A percentile compares a stretch with the other conserved stretches of the same genome.
These are phyloP conservation scores for Paracyprichromis sp. DNA, from an alignment of 2,113 vertebrate species.

Conservation along the genomic window DNA sequence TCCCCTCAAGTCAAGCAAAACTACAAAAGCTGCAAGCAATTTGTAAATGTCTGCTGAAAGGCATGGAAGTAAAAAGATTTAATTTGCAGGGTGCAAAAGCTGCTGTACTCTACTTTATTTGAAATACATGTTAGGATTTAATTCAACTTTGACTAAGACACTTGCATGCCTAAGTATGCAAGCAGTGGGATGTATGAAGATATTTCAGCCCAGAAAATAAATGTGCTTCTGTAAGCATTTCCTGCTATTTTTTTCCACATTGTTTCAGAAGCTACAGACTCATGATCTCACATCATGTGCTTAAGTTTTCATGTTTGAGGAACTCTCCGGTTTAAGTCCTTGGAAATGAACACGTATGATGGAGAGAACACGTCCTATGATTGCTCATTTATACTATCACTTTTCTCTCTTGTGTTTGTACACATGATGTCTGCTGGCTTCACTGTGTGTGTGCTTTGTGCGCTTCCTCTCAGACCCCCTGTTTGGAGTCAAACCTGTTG, in stretches of 20 bases:
- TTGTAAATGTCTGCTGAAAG: not conserved
- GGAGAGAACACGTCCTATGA: not conserved
- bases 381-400: conserved; percentile 3
- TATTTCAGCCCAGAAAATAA: not conserved
- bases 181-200: not conserved
- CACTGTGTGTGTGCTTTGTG: not conserved
- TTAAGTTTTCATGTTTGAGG: conserved; percentile 27
- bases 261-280: not conserved
- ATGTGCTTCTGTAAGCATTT: conserved; percentile 13
- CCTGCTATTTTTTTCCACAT: not conserved
- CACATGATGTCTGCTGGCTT: not conserved
- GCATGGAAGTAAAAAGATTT: not conserved
- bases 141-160: not conserved
- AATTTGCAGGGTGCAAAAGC: not conserved
- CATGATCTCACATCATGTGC: conserved; percentile 28
- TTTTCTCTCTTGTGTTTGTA: conserved; percentile 6
- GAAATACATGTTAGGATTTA: not conserved
- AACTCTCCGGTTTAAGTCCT: not conserved
- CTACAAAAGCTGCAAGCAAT: not conserved
- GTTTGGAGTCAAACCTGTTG: not conserved
- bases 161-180: not conserved
- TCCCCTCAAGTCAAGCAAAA: not conserved
- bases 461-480: not conserved
- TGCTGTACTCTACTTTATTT: not conserved
- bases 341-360: not conserved